Base-by-base conservation (phyloP, 2,797 vertebrate species). In the Cephalopachus bancanus region DNA sequence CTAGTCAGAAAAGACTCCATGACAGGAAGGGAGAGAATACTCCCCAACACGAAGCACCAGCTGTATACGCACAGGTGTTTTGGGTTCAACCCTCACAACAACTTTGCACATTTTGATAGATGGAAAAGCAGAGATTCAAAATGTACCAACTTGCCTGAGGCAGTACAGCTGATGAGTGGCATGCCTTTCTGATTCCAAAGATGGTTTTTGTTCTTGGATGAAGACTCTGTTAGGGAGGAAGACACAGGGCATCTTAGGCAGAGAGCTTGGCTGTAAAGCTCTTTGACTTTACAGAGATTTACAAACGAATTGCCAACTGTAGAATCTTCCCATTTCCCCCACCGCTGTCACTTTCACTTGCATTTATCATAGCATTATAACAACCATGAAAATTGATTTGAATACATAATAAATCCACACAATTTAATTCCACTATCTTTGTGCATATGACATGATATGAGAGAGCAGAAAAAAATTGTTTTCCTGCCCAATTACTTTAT, bases 351-450 rank as follows among this genome's bases (percentile, higher is more conserved):
- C 49, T 84, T 90, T 72, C 53, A 59, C 67, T 91, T 95, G 20
- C 10, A 80, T 86, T 90, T 92, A 33, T 86, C 91, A 57, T 1
- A 89, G 74, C 30, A 53, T 72, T 89, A 11, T 69, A 65, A 55
- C 30, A 60, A 72, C 1, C 88, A 62, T 69, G 37, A 67, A 78
- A 60, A 86, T 85, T 93, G 71, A 89, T 81, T 59, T 74, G 44
- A 22, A 65, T 90, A 93, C 95, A 75, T 49, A 44, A 81, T 64
- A 93, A 80, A 67, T 55, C 53, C 28, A 71, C 75, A 65, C 30
- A 89, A 60, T 93, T 90, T 87, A 89, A 83, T 96, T 93, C 59
- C 55, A 30, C 28, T 81, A n/a, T 88, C 17, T 80, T 92, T 37
- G n/a, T 87, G 14, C 24, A 57, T 44, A 33, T 59, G 67, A 30